Conservation (phyloP, 2,888 invertebrate genomes). For the Nycteola revayana region DNA sequence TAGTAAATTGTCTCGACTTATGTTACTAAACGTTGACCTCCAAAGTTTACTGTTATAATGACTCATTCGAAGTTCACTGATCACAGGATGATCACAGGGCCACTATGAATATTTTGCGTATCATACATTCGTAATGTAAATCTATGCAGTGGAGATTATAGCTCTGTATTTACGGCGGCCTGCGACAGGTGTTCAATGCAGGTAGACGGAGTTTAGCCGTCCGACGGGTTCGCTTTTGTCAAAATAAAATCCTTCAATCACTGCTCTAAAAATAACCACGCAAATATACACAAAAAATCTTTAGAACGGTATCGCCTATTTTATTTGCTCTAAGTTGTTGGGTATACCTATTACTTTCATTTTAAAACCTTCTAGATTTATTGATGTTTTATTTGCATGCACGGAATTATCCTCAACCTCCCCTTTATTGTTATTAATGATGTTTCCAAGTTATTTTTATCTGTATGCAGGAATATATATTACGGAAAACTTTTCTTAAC, state of each 20-base stretch:
- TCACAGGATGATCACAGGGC: too few relatives aligned
- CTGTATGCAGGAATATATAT: conserved; percentile 5
- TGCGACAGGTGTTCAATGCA: conserved; percentile 74
- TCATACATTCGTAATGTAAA: conserved; percentile 4
- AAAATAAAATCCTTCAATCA: conserved; percentile 42
- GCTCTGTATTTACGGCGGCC: conserved; percentile 40
- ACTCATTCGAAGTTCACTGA: too few relatives aligned
- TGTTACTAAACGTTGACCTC: too few relatives aligned
- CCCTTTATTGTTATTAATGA: conserved; percentile 3
- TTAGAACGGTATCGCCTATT: not conserved
- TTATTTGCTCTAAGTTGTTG: too few relatives aligned
- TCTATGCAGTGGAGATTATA: conserved; percentile 22
- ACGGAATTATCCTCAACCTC: not conserved
- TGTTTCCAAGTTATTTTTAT: conserved; percentile 12
- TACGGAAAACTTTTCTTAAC: conserved; percentile 40
- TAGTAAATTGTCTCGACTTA: too few relatives aligned
- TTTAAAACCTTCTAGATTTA: not conserved
- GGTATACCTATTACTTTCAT: not conserved
- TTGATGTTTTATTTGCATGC: not conserved
- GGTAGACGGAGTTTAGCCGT: conserved; percentile 54
- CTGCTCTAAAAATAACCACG: conserved; percentile 28
- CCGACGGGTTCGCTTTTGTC: conserved; percentile 46
- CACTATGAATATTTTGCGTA: conserved; percentile 1
- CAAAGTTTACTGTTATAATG: too few relatives aligned
- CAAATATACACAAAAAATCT: conserved; percentile 7